Conservation (phyloP, 2,888 invertebrate genomes). For the Xestia sexstrigata region DNA sequence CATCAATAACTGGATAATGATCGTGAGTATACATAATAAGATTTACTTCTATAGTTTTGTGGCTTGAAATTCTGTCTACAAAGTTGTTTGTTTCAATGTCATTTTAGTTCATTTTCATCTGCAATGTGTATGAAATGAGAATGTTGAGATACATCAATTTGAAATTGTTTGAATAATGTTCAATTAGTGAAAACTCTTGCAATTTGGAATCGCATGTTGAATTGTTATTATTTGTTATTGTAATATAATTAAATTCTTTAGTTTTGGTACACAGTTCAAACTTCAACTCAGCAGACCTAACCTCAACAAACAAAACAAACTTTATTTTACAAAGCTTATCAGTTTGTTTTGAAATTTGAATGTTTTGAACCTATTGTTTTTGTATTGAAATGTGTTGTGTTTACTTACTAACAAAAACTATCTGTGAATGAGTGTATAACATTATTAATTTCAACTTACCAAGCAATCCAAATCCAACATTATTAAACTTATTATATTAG, state of each 20-base stretch:
- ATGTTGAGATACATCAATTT: slow-evolving; percentile 13
- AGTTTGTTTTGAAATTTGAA: slow-evolving; percentile 23
- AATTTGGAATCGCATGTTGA: neutral
- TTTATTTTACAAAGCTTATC: slow-evolving; percentile 27
- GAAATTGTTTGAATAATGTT: neutral
- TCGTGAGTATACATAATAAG: slow-evolving; percentile 53
- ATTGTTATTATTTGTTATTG: neutral
- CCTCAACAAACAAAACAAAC: slow-evolving; percentile 27
- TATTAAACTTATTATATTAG: neutral
- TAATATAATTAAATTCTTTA: neutral
- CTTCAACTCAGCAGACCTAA: slow-evolving; percentile 12
- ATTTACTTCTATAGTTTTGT: slow-evolving; percentile 27
- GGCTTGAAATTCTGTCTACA: slow-evolving; percentile 51
- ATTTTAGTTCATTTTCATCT: slow-evolving; percentile 1
- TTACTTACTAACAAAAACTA: slow-evolving; percentile 55
- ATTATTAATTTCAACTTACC: slow-evolving; percentile 21
- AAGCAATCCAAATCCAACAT: neutral
- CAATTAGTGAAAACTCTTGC: too few species aligned
- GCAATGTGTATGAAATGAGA: slow-evolving; percentile 3
- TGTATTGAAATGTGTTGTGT: slow-evolving; percentile 36
- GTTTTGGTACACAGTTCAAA: slow-evolving; percentile 18
- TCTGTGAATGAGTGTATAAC: slow-evolving; percentile 72
- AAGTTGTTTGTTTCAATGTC: slow-evolving; percentile 4
- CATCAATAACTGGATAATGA: slow-evolving; percentile 53
- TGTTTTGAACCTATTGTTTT: slow-evolving; percentile 18